Evolutionary conservation across 1,140 invertebrate species (phyloP), one percentile per base, ranked within the genome.

Genomic region (Pygmarrhopalites habei): DNA sequence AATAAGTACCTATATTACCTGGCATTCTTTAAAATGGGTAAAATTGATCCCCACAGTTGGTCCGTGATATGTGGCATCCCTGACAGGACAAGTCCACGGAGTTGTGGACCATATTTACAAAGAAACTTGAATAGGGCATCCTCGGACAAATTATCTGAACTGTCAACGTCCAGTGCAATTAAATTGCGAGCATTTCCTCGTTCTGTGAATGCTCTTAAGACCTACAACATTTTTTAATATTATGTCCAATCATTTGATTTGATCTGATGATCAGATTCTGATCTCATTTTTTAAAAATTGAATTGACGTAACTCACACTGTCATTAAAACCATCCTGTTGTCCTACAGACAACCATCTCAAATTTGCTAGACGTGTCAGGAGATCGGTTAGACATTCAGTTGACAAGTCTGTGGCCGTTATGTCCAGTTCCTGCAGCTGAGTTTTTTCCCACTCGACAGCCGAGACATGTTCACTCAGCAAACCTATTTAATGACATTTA

Each of bases 61-160:
- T 99, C 96, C 1, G 94, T 95, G 68, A 99, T 89, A 74, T 98
- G 95, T 1, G 94, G 87, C 86, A 99, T 98, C 30, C 96, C 96
- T 43, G 90, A 90, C 1, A 98, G 78, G 61, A 86, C 84, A 21
- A 98, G 80, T 0, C 90, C 96, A 74, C 82, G 83, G 14, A 99
- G 79, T 75, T 95, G 90, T 64, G 84, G 81, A 0, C 95, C 96
- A 76, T 94, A 84, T 46, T 87, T 83, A 46, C 86, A 89, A 28
- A 99, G 76, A 19, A 65, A 32, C 73, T 92, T 90, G 65, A 91
- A 85, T 25, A 99, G 80, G 7, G 85, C 87, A 72, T 95, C 92
- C 74, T 99, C 96, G 1, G 85, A 87, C 47, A 99, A 79, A 75
- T 95, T 98, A 74, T 98, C 93, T 0, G 94, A 98, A 60, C 90